phyloP scores from a whole-genome alignment of 92 coral and sea anemone species.

The Parazoanthus swiftii region DNA sequence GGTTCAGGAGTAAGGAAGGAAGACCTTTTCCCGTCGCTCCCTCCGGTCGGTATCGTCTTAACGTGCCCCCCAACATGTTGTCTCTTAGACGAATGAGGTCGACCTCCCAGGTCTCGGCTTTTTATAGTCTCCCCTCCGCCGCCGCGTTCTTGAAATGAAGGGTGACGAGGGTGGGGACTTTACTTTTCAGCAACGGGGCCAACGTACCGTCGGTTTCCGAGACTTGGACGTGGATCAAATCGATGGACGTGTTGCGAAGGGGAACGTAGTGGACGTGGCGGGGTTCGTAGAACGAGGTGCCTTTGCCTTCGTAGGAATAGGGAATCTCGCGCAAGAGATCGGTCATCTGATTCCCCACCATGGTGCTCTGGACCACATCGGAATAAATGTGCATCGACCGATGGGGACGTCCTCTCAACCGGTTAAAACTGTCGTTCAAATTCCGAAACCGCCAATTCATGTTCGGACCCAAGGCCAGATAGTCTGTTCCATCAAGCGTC shows the following conservation, averaged over 20 bases:
- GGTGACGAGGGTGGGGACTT: slow-evolving; percentile 10
- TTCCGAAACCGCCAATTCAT: background rate
- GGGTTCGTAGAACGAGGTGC: background rate
- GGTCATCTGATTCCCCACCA: too few relatives aligned
- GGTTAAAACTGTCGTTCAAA: background rate
- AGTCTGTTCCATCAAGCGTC: slow-evolving; percentile 1
- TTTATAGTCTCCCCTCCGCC: slow-evolving; percentile 11
- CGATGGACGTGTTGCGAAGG: background rate
- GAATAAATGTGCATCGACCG: too few relatives aligned
- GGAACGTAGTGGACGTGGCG: background rate
- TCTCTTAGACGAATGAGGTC: background rate
- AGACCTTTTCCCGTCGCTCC: background rate
- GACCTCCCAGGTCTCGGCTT: slow-evolving; percentile 2
- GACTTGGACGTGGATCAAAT: background rate
- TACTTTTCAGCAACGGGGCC: background rate
- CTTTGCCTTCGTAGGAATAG: background rate
- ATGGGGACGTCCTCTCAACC: slow-evolving; percentile 2
- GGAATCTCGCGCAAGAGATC: background rate
- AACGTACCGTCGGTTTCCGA: background rate
- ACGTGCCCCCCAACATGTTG: slow-evolving; percentile 2
- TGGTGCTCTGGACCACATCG: too few relatives aligned
- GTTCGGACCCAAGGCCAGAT: background rate
- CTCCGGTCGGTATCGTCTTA: slow-evolving; percentile 9
- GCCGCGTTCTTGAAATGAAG: background rate
- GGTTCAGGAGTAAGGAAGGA: too few relatives aligned